phyloP scores from a whole-genome alignment of 2,797 vertebrate genomes.

The Bucorvus abyssinicus region DNA sequence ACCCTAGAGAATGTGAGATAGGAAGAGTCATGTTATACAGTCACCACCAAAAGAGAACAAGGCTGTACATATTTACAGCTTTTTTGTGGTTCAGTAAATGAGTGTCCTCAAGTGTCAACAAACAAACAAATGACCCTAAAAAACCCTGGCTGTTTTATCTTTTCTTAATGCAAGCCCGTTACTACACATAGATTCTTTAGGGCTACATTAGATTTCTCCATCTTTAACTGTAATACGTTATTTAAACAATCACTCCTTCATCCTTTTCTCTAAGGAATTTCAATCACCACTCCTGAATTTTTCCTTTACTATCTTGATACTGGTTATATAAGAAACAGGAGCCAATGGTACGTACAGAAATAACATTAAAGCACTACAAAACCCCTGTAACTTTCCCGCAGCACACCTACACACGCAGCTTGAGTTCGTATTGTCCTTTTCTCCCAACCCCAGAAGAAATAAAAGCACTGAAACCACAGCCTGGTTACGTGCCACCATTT shows the following conservation, averaged over 20 bases:
- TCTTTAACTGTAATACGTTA: background rate
- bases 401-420: background rate
- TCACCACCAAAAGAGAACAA: background rate
- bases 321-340: background rate
- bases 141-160: background rate
- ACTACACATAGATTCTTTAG: background rate
- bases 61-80: background rate
- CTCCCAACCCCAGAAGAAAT: background rate
- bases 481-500: background rate
- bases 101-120: background rate
- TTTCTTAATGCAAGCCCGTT: background rate
- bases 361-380: background rate
- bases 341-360: background rate
- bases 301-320: background rate
- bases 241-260: background rate
- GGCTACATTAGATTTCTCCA: background rate
- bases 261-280: background rate
- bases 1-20: background rate
- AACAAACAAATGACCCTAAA: background rate
- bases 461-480: background rate
- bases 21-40: background rate
- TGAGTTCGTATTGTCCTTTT: background rate
- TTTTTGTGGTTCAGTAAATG: background rate
- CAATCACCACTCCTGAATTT: background rate
- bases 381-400: background rate